phyloP scores from a whole-genome alignment of 1,140 invertebrate species.

The Drosophila pandora region DNA sequence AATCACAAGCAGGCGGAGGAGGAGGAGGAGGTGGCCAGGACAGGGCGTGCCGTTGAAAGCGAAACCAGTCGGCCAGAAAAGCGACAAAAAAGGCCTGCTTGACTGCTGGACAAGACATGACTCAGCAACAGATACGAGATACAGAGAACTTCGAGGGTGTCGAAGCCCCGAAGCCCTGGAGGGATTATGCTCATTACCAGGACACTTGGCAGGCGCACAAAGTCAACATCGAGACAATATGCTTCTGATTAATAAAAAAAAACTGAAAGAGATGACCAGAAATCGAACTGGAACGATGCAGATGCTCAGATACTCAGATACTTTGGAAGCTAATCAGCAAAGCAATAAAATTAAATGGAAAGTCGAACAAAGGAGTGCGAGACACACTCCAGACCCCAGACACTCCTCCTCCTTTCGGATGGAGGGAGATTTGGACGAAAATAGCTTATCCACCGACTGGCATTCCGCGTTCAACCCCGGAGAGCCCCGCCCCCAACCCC shows the following conservation, averaged over 20 bases:
- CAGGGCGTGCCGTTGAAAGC: conserved; percentile 60
- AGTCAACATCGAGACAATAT: conserved; percentile 1
- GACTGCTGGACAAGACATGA: conserved; percentile 23
- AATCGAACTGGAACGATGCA: not conserved
- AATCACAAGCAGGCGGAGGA: conserved; percentile 51
- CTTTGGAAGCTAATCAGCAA: not conserved
- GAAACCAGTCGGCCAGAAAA: conserved; percentile 54
- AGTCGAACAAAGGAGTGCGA: conserved; percentile 10
- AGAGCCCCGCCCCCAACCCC: not conserved
- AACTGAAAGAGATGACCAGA: not conserved
- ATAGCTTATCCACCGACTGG: conserved; percentile 33
- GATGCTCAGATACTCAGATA: not conserved
- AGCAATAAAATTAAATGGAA: not conserved
- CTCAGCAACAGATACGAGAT: conserved; percentile 44
- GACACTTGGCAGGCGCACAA: conserved; percentile 1
- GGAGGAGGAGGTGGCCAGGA: not conserved
- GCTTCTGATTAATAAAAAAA: conserved; percentile 2
- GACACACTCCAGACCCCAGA: not conserved
- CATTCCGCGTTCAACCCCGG: conserved; percentile 33
- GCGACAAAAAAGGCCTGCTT: conserved; percentile 32
- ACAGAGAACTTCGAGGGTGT: not conserved
- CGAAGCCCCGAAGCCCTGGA: not conserved
- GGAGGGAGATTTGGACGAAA: conserved; percentile 11
- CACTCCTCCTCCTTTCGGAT: not conserved
- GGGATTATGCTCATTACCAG: conserved; percentile 18